Evolutionary conservation across 1,140 invertebrate genomes (phyloP), one percentile per base, ranked within the genome.

Genomic region (Eumaeus atala): DNA sequence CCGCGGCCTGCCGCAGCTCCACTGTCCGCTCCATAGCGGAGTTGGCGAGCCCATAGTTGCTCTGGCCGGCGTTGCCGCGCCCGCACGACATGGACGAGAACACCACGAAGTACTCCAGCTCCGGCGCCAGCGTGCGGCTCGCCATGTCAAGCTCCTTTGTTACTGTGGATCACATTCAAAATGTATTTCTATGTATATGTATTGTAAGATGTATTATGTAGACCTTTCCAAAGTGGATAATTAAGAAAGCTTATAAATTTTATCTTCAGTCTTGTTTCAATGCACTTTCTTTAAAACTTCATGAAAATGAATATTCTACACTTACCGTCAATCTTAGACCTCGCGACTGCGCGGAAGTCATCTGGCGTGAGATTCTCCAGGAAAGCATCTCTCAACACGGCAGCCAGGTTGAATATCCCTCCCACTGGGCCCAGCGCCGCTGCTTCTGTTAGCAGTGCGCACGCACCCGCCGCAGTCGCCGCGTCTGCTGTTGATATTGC

Each of bases 81-180:
- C 97, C 97, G 84, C 96, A 97, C 11, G 95, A 95, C 14, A 99
- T 93, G 16, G 96, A 97, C 10, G 97, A 99, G 88, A 99, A 99
- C 10, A 92, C 94, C 8, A 97, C 94, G 75, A 98, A 99, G 85
- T 96, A 95, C 63, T 97, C 95, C 49, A 97, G 78, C 48, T 93
- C 87, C 0, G 93, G 91, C 64, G 95, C 96, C 35, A 93, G 73
- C 51, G 91, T 88, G 21, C 97, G 92, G 0, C 95, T 96, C 16
- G 83, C 84, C 68, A 48, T 59, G 58, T 84, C 91, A 40, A 82
- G 64, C 6, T 65, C 62, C 47, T 62, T 64, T 0, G 70, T 80
- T 8, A 62, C 72, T 83, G 60, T 14, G 33, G 44, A 6, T 53
- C 1, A 51, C 11, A 44, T 28, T 21, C 14, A 33, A 35, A 14